A percentile compares a stretch with the other conserved stretches of the same genome.
phyloP scores from a whole-genome alignment of 2,888 invertebrate genomes.

The Branchipolynoe longqiensis region DNA sequence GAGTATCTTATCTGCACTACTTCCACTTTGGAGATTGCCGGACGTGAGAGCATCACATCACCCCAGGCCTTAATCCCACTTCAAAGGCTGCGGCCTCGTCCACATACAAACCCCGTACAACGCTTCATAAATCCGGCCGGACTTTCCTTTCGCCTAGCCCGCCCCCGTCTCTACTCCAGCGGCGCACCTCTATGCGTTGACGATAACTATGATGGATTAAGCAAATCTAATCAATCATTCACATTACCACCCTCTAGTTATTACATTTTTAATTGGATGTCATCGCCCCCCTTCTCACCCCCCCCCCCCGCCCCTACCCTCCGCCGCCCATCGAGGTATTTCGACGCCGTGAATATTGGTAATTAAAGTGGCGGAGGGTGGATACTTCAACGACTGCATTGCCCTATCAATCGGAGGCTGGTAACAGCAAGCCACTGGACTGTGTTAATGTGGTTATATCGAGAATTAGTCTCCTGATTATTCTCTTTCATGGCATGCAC shows the following conservation, averaged over 20 bases:
- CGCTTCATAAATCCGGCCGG: neutral
- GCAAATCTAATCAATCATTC: conserved; percentile 55
- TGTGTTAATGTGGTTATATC: conserved; percentile 48
- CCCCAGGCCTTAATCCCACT: conserved; percentile 1
- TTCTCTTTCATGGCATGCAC: conserved; percentile 46
- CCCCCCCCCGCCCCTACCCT: no score
- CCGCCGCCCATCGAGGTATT: no score
- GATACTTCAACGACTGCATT: neutral
- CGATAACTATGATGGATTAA: conserved; percentile 45
- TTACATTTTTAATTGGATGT: conserved; percentile 57
- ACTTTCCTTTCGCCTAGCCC: neutral
- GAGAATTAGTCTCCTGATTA: conserved; percentile 47
- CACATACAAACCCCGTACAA: neutral
- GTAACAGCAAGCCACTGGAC: conserved; percentile 28
- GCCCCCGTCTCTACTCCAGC: neutral
- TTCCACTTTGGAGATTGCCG: neutral
- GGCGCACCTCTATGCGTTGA: conserved; percentile 2
- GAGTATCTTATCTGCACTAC: conserved; percentile 4
- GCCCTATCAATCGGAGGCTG: conserved; percentile 28
- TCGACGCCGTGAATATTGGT: conserved; percentile 36
- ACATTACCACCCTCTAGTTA: conserved; percentile 45
- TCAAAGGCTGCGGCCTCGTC: neutral
- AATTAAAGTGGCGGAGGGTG: conserved; percentile 52
- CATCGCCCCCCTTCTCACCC: conserved; percentile 48
- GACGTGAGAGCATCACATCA: conserved; percentile 6